Evolutionary conservation across 2,113 vertebrate genomes (phyloP), one percentile per base, ranked within the genome.

Genomic region (Alosa alosa): DNA sequence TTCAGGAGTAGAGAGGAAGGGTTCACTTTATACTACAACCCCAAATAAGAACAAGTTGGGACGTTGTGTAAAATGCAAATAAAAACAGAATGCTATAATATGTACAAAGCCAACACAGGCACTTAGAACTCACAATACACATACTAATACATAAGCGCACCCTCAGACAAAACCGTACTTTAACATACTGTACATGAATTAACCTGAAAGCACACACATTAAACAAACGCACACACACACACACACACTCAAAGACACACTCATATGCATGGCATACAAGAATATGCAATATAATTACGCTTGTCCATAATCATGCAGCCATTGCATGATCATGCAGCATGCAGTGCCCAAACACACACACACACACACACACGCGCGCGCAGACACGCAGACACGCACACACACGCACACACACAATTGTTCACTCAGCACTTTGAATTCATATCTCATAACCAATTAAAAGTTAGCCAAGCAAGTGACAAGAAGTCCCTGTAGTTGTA

Each of bases 361-460:
- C 46, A 50, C 49, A 49, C 20, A 64, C 17, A 20, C 17, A 22
- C 17, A 64, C 7, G 6, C 41, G 15, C 4, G 75, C 81, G 83
- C 46, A 31, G 47, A 25, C 46, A 20, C n/a, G 13, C 45, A 64
- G 57, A 84, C 20, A n/a, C 41, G 17, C 52, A 20, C 83, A 46
- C 36, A 45, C 55, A 25, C 22, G 81, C 20, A n/a, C 6, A n/a
- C 17, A 64, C 41, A 81, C 6, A 81, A 39, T 60, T 41, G 82
- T 85, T 82, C 86, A 41, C 78, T 81, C 83, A 84, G 49, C 72
- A 39, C 41, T 84, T 41, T 47, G n/a, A 83, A 55, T 83, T 90
- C 82, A 88, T 87, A 86, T 85, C 55, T 49, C 83, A 72, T 75
- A 84, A 81, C 47, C 84, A 86, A 25, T 88, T 87, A 83, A 86